Percentiles rank a stretch among this genome's conserved stretches.
These are phyloP conservation scores for Papilio protenor DNA, from an alignment of 2,888 invertebrate genomes.

Conservation along the genomic window DNA sequence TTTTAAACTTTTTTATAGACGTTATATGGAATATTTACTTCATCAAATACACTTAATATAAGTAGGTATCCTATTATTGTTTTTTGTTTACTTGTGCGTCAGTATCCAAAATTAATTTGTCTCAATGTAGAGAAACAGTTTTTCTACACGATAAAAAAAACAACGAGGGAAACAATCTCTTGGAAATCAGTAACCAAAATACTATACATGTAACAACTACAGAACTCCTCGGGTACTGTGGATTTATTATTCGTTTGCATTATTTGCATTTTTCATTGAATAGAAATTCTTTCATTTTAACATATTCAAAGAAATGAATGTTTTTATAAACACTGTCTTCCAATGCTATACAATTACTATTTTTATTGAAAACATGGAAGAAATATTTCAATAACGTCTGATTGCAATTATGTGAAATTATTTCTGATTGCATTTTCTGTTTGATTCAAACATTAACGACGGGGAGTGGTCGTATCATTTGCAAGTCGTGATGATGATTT, in stretches of 20 bases:
- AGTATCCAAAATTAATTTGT: background rate
- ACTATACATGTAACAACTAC: background rate
- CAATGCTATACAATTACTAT: background rate
- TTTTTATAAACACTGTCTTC: background rate
- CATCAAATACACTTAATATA: background rate
- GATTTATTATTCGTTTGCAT: background rate
- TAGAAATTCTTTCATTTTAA: background rate
- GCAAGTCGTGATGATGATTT: conserved; percentile 22
- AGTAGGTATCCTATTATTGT: background rate
- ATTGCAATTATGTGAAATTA: background rate
- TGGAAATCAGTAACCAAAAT: background rate
- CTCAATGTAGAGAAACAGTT: background rate
- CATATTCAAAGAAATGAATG: background rate
- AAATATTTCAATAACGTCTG: background rate
- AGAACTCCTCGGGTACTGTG: background rate
- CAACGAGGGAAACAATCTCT: background rate
- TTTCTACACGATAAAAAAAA: background rate
- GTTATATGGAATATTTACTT: conserved; percentile 4
- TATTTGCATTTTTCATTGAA: background rate
- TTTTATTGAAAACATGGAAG: conserved; percentile 3
- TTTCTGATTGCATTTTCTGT: conserved; percentile 1
- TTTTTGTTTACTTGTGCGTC: background rate
- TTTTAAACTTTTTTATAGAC: background rate
- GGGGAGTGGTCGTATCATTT: conserved; percentile 21
- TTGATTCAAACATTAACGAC: background rate